Evolutionary conservation across 2,888 invertebrate species (phyloP).

Genomic region (Monopis laevigella): DNA sequence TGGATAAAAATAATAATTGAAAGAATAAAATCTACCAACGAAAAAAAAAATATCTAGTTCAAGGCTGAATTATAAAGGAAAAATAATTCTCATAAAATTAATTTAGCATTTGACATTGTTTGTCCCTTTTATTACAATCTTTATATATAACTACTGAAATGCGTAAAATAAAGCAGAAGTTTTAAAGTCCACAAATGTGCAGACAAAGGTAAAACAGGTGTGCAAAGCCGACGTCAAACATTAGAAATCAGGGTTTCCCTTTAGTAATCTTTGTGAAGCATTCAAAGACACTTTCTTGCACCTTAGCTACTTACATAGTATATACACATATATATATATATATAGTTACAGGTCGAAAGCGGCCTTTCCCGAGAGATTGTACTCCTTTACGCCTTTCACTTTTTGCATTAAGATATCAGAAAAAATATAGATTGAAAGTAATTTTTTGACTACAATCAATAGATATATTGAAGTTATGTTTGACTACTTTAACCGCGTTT

Average conservation of each 20-base stretch:
- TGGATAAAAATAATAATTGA: too few species aligned
- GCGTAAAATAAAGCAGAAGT: too few species aligned
- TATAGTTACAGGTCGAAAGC: conserved; percentile 53
- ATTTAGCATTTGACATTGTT: too few species aligned
- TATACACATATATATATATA: conserved; percentile 42
- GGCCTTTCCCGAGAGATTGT: conserved; percentile 36
- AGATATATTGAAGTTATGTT: background rate
- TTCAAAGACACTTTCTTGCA: background rate
- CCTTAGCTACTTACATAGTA: conserved; percentile 54
- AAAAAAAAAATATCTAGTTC: too few species aligned
- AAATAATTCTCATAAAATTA: too few species aligned
- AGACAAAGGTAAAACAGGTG: too few species aligned
- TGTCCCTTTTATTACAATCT: too few species aligned
- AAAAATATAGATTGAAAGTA: conserved; percentile 1
- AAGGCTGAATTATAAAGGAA: too few species aligned
- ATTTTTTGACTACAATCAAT: conserved; percentile 1
- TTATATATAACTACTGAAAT: too few species aligned
- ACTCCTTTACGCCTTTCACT: conserved; percentile 50
- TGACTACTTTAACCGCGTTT: conserved; percentile 8
- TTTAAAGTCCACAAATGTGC: too few species aligned
- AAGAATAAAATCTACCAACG: too few species aligned
- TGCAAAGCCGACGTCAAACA: too few species aligned
- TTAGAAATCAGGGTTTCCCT: conserved; percentile 6
- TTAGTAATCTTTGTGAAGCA: background rate
- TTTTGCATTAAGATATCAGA: conserved; percentile 46